phyloP scores from a whole-genome alignment of 2,113 vertebrate species.

The Chloropsis cyanopogon region DNA sequence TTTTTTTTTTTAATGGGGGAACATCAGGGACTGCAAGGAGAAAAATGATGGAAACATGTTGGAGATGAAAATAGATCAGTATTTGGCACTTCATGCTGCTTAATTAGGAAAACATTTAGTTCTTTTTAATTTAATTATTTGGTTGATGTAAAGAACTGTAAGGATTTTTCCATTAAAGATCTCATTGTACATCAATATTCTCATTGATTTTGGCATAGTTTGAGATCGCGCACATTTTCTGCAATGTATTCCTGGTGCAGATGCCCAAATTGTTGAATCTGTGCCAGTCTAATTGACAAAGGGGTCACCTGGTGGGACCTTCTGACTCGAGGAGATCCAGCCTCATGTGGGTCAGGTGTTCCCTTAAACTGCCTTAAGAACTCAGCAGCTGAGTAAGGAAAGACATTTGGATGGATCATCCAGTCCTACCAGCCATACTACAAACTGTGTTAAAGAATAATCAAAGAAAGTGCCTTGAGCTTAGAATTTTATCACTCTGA shows the following conservation, averaged over 20 bases:
- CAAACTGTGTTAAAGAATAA: background rate
- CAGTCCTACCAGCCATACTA: background rate
- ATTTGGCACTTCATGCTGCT: background rate
- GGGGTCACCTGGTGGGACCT: background rate
- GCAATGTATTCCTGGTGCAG: background rate
- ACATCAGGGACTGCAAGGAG: background rate
- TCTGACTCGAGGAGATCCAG: background rate
- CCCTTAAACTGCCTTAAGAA: background rate
- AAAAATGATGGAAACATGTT: background rate
- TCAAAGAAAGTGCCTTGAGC: background rate
- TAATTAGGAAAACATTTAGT: background rate
- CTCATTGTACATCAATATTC: background rate
- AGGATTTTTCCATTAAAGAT: background rate
- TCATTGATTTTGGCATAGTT: background rate
- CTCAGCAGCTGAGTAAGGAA: background rate
- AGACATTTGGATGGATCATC: background rate
- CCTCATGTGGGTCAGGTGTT: fast-evolving
- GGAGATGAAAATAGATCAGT: background rate
- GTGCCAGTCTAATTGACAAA: background rate
- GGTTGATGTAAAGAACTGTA: background rate
- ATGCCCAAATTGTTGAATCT: background rate
- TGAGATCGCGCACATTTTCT: background rate
- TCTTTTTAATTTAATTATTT: background rate
- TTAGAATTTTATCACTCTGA: background rate
- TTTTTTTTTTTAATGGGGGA: background rate